Percentiles rank a stretch among this genome's conserved stretches.
These are phyloP conservation scores for Agelastica alni DNA, from an alignment of 2,888 invertebrate genomes.

Conservation along the genomic window DNA sequence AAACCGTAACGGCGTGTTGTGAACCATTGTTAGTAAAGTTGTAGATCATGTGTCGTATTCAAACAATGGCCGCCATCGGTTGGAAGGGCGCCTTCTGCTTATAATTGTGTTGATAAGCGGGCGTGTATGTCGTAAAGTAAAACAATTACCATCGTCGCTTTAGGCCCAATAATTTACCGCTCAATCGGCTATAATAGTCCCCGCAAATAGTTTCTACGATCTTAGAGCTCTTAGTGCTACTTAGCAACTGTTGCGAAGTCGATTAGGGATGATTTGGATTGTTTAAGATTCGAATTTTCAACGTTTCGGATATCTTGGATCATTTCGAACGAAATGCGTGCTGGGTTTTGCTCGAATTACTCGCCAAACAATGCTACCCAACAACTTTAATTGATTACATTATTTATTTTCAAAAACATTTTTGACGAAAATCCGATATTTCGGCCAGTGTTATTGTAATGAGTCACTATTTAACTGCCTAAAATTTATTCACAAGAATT, in stretches of 20 bases:
- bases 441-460: too few species aligned
- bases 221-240: slow-evolving; percentile 49
- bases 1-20: background rate
- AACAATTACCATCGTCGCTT: slow-evolving; percentile 53
- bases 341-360: too few species aligned
- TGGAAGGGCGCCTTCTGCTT: slow-evolving; percentile 34
- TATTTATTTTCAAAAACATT: too few species aligned
- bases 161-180: slow-evolving; percentile 55
- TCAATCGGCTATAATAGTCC: slow-evolving; percentile 50
- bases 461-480: too few species aligned
- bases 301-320: too few species aligned
- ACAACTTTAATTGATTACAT: too few species aligned
- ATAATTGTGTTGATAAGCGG: slow-evolving; percentile 32
- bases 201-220: slow-evolving; percentile 55
- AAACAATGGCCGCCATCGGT: slow-evolving; percentile 46
- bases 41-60: slow-evolving; percentile 48
- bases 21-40: slow-evolving; percentile 33
- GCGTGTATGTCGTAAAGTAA: slow-evolving; percentile 49
- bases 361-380: too few species aligned
- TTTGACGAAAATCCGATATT: too few species aligned
- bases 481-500: too few species aligned
- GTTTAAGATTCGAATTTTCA: slow-evolving; percentile 8
- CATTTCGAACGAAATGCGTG: too few species aligned
- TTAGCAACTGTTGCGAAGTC: slow-evolving; percentile 46
- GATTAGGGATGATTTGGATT: slow-evolving; percentile 23